Percentiles rank a stretch among this genome's conserved stretches.
Evolutionary conservation across 2,888 invertebrate species (phyloP).

Genomic region (Rambutsinella grinnellia): DNA sequence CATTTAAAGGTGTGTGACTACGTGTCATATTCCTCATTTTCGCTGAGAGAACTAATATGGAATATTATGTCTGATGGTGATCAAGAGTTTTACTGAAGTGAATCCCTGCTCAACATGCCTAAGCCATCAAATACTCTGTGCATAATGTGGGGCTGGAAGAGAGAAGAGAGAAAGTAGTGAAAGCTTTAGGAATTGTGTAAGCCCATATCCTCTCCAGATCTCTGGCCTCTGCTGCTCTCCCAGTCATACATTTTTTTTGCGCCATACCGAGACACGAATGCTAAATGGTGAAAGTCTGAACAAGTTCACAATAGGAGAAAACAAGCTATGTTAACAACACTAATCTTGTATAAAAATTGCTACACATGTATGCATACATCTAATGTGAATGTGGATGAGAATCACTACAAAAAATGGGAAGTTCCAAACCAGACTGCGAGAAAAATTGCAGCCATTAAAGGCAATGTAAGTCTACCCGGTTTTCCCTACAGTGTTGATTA

Average conservation of each 20-base stretch:
- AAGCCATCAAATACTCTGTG: constrained; percentile 22
- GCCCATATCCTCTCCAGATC: not conserved
- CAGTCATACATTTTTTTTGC: not conserved
- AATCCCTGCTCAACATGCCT: constrained; percentile 54
- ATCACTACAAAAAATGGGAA: not conserved
- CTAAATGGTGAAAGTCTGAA: not conserved
- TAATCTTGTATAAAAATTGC: not conserved
- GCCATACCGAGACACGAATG: no score
- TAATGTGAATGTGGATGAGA: not conserved
- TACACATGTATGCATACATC: constrained; percentile 11
- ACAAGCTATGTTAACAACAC: not conserved
- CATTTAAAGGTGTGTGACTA: constrained; percentile 50
- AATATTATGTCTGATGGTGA: constrained; percentile 41
- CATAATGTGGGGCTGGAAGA: not conserved
- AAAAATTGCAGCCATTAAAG: not conserved
- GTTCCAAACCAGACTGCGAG: not conserved
- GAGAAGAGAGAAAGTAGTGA: not conserved
- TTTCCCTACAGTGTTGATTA: not conserved
- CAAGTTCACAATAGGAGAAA: not conserved
- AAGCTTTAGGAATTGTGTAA: constrained; percentile 34
- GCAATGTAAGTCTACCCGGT: not conserved
- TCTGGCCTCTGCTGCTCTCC: not conserved
- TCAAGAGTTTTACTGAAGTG: constrained; percentile 35
- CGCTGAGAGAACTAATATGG: constrained; percentile 22
- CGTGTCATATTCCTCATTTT: constrained; percentile 25